Evolutionary conservation across 2,888 invertebrate genomes (phyloP).

Genomic region (Protula sp.): DNA sequence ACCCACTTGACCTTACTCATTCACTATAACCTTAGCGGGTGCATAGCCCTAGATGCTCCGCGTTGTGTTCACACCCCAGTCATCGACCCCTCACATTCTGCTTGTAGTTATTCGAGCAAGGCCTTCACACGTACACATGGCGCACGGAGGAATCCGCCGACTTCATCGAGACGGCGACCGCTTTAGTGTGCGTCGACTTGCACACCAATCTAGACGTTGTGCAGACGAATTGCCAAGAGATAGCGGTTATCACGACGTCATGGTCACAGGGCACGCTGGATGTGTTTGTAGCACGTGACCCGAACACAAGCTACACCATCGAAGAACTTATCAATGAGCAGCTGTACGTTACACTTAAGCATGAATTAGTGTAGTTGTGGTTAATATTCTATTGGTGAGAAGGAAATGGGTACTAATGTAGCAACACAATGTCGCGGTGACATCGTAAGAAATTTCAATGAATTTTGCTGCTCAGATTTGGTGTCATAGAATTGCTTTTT

Average conservation of each 20-base stretch:
- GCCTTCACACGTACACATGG: conserved; percentile 48
- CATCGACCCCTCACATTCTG: too few species aligned
- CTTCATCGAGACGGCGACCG: conserved; percentile 51
- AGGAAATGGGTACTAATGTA: too few species aligned
- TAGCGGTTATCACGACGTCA: conserved; percentile 43
- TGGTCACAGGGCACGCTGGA: conserved; percentile 47
- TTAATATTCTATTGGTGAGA: too few species aligned
- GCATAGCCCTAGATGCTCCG: too few species aligned
- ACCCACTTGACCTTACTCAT: too few species aligned
- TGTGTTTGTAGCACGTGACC: conserved; percentile 38
- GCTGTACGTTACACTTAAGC: conserved; percentile 26
- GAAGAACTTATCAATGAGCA: conserved; percentile 44
- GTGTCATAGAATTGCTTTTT: too few species aligned
- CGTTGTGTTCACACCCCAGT: too few species aligned
- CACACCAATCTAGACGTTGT: conserved; percentile 48
- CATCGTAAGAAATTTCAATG: too few species aligned
- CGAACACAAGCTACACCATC: conserved; percentile 39
- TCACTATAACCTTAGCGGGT: too few species aligned
- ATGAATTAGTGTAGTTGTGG: too few species aligned
- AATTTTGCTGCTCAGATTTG: too few species aligned
- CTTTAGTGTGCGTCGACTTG: conserved; percentile 49
- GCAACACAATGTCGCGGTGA: too few species aligned
- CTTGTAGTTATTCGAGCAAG: conserved; percentile 47
- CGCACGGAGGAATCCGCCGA: conserved; percentile 51
- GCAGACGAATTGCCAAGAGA: conserved; percentile 49